A percentile compares a stretch with the other conserved stretches of the same genome.
These are phyloP conservation scores for Cyprinella venusta DNA, from an alignment of 2,797 vertebrate species.

Conservation along the genomic window DNA sequence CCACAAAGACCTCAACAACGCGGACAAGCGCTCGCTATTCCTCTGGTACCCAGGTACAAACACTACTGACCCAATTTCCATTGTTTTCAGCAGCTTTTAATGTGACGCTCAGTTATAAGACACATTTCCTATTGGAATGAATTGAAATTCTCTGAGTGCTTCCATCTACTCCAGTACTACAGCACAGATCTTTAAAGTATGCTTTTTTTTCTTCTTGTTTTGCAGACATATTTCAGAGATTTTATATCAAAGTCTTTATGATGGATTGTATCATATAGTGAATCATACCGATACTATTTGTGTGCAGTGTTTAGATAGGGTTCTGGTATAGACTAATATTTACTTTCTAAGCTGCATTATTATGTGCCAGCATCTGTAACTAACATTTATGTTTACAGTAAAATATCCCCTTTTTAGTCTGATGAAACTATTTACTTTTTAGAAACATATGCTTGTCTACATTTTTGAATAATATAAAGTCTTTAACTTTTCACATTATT, in stretches of 20 bases:
- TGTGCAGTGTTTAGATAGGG: background rate
- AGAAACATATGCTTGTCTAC: background rate
- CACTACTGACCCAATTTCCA: slow-evolving; percentile 55
- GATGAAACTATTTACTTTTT: too few species aligned
- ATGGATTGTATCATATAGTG: background rate
- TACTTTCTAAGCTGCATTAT: background rate
- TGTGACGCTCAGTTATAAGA: slow-evolving; percentile 38
- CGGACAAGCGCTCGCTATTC: slow-evolving; percentile 97
- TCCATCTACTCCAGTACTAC: background rate
- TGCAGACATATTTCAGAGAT: background rate
- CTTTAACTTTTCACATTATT: background rate
- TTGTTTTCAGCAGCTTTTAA: slow-evolving; percentile 27
- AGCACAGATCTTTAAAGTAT: background rate
- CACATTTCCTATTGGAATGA: slow-evolving; percentile 16
- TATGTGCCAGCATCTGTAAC: background rate
- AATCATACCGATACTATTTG: background rate
- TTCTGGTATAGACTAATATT: background rate
- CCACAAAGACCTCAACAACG: slow-evolving; percentile 92
- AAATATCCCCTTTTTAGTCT: too few species aligned
- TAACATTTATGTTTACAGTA: background rate
- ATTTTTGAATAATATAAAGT: background rate
- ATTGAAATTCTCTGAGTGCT: slow-evolving; percentile 23
- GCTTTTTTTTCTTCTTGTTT: slow-evolving; percentile 73
- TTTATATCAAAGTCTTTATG: background rate
- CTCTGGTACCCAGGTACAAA: slow-evolving; percentile 95